These are phyloP conservation scores for Pandemis corylana DNA, from an alignment of 2,888 invertebrate species.

Conservation along the genomic window DNA sequence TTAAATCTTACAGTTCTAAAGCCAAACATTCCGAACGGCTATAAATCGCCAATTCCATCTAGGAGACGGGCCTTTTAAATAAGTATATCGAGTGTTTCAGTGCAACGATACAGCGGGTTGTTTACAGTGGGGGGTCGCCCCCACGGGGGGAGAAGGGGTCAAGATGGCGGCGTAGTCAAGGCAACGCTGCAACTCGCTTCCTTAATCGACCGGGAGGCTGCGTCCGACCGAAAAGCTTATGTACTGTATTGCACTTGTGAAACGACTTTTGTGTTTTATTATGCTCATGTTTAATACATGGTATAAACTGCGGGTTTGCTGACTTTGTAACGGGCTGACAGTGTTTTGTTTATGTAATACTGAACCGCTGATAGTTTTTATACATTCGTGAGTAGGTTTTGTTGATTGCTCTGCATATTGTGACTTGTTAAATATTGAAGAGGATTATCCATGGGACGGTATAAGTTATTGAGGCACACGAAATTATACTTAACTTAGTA, in stretches of 20 bases:
- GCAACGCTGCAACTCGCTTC: conserved; percentile 83
- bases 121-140: conserved; percentile 68
- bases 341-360: conserved; percentile 12
- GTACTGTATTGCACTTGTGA: conserved; percentile 79
- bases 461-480: too few species aligned
- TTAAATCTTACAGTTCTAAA: conserved; percentile 13
- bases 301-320: conserved; percentile 30
- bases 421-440: too few species aligned
- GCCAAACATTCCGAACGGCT: conserved; percentile 18
- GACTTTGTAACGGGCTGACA: conserved; percentile 32
- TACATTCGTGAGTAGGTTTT: too few species aligned
- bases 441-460: too few species aligned
- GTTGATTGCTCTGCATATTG: too few species aligned
- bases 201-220: conserved; percentile 82
- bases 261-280: conserved; percentile 65
- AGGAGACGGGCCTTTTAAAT: conserved; percentile 76
- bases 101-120: conserved; percentile 82
- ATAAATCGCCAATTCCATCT: conserved; percentile 71
- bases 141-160: conserved; percentile 60
- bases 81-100: conserved; percentile 80
- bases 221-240: conserved; percentile 72
- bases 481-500: too few species aligned
- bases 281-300: conserved; percentile 44
- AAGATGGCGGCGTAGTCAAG: conserved; percentile 83
- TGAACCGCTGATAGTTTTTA: neutral